phyloP scores from a whole-genome alignment of 2,797 vertebrate species.

The Gymnothorax javanicus region DNA sequence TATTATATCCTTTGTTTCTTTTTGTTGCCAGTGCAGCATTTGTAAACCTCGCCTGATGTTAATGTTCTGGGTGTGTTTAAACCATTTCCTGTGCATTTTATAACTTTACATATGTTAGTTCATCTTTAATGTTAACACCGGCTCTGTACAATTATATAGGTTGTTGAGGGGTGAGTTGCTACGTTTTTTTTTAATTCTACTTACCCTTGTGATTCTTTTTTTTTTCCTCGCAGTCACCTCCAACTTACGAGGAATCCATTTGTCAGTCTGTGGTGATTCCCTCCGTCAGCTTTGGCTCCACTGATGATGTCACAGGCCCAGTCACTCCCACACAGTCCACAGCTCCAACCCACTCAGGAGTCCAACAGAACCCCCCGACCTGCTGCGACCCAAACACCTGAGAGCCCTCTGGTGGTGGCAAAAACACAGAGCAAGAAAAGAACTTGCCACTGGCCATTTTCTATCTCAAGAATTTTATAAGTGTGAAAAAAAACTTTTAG shows the following conservation, averaged over 20 bases:
- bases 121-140: neutral
- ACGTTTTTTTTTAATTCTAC: neutral
- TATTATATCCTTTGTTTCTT: too few relatives aligned
- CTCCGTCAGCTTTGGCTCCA: slow-evolving; percentile 48
- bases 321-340: slow-evolving; percentile 42
- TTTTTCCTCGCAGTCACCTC: slow-evolving; percentile 70
- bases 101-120: neutral
- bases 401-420: neutral
- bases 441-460: neutral
- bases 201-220: slow-evolving; percentile 29
- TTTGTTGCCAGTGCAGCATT: too few relatives aligned
- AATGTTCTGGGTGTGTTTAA: neutral
- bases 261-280: slow-evolving; percentile 70
- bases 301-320: slow-evolving; percentile 49
- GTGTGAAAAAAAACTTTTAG: neutral
- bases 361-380: slow-evolving; percentile 24
- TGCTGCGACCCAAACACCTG: slow-evolving; percentile 13
- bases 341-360: slow-evolving; percentile 16
- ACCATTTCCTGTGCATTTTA: neutral
- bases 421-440: neutral
- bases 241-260: slow-evolving; percentile 81
- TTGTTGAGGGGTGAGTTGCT: neutral
- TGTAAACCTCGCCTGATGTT: neutral
- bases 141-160: neutral
- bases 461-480: neutral